Evolutionary conservation across 2,113 vertebrate species (phyloP).

Genomic region (Speoplatyrhinus poulsoni): DNA sequence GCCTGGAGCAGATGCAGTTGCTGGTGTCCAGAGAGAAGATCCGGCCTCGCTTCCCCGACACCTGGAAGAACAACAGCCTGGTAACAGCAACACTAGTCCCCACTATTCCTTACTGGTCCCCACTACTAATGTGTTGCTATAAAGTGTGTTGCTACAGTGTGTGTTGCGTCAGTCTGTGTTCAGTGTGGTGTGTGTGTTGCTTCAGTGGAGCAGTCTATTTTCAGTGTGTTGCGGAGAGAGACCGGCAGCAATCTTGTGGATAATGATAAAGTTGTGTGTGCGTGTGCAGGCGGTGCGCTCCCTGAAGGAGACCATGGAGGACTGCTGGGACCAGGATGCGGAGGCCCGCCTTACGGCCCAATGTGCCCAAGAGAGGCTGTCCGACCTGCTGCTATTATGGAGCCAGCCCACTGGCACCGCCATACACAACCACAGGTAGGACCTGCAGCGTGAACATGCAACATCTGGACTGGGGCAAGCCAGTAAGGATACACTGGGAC

Average conservation of each 20-base stretch:
- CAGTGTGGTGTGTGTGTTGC: too few relatives aligned
- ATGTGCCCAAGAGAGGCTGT: conserved; percentile 93
- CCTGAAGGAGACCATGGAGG: conserved; percentile 96
- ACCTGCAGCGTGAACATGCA: not conserved
- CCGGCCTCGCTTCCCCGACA: conserved; percentile 91
- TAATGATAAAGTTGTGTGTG: not conserved
- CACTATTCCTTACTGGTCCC: not conserved
- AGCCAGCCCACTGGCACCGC: conserved; percentile 80
- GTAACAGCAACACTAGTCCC: conserved; percentile 54
- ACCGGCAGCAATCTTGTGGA: too few relatives aligned
- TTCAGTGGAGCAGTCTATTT: too few relatives aligned
- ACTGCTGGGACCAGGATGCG: conserved; percentile 98
- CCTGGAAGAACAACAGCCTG: conserved; percentile 94
- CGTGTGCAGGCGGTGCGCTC: conserved; percentile 82
- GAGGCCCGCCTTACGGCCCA: conserved; percentile 94
- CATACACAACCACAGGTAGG: conserved; percentile 84
- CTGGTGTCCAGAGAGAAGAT: conserved; percentile 91
- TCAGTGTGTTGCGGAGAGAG: too few relatives aligned
- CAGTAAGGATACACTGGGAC: not conserved
- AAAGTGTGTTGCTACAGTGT: too few relatives aligned
- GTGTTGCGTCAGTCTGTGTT: too few relatives aligned
- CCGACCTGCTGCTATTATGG: conserved; percentile 92
- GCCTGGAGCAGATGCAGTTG: conserved; percentile 95
- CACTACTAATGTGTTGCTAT: too few relatives aligned
- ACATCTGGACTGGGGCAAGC: too few relatives aligned